Evolutionary conservation across 37 sponge, comb jelly and placozoan species (phyloP), one percentile per base, ranked within the genome.

Genomic region (Beroe forskalii): DNA sequence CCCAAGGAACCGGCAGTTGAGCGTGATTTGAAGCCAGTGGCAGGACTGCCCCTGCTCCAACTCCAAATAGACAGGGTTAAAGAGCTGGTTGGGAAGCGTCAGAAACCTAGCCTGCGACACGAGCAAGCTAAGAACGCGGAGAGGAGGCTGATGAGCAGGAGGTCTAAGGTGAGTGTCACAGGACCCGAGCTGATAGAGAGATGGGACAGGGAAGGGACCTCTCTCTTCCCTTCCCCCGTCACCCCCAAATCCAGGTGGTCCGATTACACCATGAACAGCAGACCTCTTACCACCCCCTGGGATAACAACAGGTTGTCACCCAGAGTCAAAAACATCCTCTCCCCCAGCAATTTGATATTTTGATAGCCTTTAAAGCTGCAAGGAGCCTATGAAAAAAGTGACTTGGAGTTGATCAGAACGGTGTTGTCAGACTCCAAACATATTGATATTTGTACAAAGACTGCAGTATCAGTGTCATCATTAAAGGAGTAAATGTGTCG

Each of bases 111-210:
- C 55, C 55, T 48, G 12, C 55, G 55, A 17, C 55, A 48, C 55
- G 55, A 48, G 55, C 12, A 12, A 48, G 55, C 55, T 12, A 48
- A 48, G 55, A 48, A 48, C 55, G 72, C 33, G 38, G 72, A 33
- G 72, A 32, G 72, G 72, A 69, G 39, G 39, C 19, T 69, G 38
- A 14, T 36, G 38, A 69, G 38, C 39, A 32, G 72, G 72, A 28
- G 72, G 17, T 48, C 55, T 12, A 6, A 12, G 6, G 38, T 69
- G 1, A 3, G 38, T 6, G 32, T 32, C 37, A 32, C 32, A 37
- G 72, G 72, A 69, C 39, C 72, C 1, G 72, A 69, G 72, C 33
- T 69, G 72, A 12, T 69, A 28, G 72, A 32, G 19, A 69, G 38
- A 14, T 69, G 72, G 72, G 72, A 69, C 32, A 69, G 72, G 72